phyloP scores from a whole-genome alignment of 2,113 vertebrate genomes.

The Corydoras sp. region DNA sequence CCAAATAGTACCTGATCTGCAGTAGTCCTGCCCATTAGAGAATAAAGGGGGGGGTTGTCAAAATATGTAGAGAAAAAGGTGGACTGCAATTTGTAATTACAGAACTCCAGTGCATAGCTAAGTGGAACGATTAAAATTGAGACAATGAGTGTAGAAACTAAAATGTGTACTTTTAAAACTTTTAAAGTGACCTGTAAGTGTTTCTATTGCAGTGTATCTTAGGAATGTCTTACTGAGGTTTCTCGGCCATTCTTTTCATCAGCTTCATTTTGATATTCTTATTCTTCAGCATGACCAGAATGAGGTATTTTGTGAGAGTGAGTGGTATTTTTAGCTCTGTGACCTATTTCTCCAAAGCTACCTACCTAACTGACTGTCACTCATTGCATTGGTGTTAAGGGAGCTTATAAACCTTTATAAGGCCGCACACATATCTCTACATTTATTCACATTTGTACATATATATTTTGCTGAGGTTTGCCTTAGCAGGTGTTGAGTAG shows the following conservation, averaged over 20 bases:
- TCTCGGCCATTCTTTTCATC: slow-evolving; percentile 56
- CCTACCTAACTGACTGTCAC: slow-evolving; percentile 71
- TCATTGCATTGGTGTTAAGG: slow-evolving; percentile 58
- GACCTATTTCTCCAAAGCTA: slow-evolving; percentile 76
- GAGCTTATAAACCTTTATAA: slow-evolving; percentile 49
- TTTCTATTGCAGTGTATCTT: not conserved
- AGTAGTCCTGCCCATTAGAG: too few species aligned
- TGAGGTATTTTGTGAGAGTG: slow-evolving; percentile 52
- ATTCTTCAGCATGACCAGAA: slow-evolving; percentile 46
- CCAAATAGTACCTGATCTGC: too few species aligned
- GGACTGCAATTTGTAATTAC: too few species aligned
- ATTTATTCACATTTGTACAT: not conserved
- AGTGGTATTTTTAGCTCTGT: slow-evolving; percentile 74
- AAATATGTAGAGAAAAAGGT: too few species aligned
- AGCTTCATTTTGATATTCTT: slow-evolving; percentile 50
- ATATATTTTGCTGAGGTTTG: not conserved
- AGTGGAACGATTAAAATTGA: too few species aligned
- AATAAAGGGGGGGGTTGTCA: too few species aligned
- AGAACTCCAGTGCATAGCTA: too few species aligned
- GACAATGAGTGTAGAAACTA: too few species aligned
- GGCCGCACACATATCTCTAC: slow-evolving; percentile 14
- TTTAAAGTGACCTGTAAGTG: too few species aligned
- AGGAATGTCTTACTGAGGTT: slow-evolving; percentile 16
- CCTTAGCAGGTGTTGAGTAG: not conserved
- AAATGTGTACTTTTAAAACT: too few species aligned